Conservation (phyloP, 2,888 invertebrate species). For the Kryphioiulus occultus region DNA sequence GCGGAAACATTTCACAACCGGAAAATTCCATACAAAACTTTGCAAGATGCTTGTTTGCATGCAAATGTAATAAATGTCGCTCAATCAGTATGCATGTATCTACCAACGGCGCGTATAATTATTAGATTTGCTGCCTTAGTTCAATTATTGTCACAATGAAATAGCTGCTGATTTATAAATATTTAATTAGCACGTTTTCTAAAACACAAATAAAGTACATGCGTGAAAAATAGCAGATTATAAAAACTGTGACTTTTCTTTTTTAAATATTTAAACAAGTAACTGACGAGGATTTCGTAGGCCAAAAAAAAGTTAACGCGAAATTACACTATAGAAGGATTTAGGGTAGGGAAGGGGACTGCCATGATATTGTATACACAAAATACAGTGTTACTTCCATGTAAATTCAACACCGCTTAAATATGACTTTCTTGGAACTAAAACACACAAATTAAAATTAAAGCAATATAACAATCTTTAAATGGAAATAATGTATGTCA, state of each 20-base stretch:
- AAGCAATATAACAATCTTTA: background rate
- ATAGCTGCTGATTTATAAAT: background rate
- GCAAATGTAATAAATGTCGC: background rate
- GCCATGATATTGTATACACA: background rate
- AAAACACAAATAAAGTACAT: background rate
- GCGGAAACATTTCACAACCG: too few relatives aligned
- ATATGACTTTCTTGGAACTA: background rate
- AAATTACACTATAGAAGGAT: too few relatives aligned
- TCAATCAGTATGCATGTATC: background rate
- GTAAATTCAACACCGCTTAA: too few relatives aligned
- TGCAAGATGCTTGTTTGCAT: too few relatives aligned
- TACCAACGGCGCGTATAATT: too few relatives aligned
- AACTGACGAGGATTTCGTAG: background rate
- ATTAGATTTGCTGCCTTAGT: background rate
- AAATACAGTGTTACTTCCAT: too few relatives aligned
- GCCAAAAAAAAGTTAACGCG: background rate
- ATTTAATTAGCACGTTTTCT: background rate
- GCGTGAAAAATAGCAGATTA: background rate
- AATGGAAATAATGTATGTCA: background rate
- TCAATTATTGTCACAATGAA: background rate
- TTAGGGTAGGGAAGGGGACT: background rate
- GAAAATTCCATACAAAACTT: too few relatives aligned
- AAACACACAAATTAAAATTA: background rate
- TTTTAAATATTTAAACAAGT: background rate
- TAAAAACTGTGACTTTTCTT: background rate